These are phyloP conservation scores for Chinchilla lanigera DNA, from an alignment of 2,113 vertebrate species.

Conservation along the genomic window DNA sequence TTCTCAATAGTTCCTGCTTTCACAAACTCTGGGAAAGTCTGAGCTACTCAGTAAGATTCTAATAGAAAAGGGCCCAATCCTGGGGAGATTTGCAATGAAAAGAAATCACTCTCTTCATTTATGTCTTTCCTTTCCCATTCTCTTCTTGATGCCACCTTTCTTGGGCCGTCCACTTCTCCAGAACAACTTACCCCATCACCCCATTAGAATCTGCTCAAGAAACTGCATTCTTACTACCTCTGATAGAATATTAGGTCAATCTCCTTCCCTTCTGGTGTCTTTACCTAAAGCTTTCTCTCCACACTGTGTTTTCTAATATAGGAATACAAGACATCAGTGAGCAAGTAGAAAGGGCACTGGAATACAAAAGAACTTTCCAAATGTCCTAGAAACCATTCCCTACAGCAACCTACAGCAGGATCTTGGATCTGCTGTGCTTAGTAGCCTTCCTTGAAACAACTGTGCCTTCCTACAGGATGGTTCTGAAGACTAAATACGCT, in stretches of 20 bases:
- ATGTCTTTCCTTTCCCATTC: not conserved
- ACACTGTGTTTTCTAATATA: not conserved
- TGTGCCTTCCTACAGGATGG: not conserved
- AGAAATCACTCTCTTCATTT: not conserved
- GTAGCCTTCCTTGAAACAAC: not conserved
- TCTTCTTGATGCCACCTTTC: not conserved
- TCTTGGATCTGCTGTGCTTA: not conserved
- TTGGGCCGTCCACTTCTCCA: not conserved
- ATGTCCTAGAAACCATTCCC: not conserved
- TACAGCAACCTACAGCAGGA: not conserved
- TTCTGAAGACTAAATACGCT: not conserved
- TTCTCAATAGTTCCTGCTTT: conserved; percentile 67
- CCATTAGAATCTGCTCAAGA: not conserved
- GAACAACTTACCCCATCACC: not conserved
- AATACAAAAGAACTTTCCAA: not conserved
- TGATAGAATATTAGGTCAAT: not conserved
- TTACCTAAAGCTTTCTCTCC: not conserved
- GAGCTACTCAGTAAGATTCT: conserved; percentile 39
- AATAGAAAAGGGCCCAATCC: conserved; percentile 61
- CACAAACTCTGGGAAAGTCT: conserved; percentile 75
- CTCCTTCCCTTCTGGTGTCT: not conserved
- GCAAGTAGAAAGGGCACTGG: not conserved
- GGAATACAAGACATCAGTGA: not conserved
- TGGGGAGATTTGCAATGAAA: not conserved
- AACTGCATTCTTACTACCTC: not conserved